These are phyloP conservation scores for Botia almorhae DNA, from an alignment of 2,797 vertebrate species.

Conservation along the genomic window DNA sequence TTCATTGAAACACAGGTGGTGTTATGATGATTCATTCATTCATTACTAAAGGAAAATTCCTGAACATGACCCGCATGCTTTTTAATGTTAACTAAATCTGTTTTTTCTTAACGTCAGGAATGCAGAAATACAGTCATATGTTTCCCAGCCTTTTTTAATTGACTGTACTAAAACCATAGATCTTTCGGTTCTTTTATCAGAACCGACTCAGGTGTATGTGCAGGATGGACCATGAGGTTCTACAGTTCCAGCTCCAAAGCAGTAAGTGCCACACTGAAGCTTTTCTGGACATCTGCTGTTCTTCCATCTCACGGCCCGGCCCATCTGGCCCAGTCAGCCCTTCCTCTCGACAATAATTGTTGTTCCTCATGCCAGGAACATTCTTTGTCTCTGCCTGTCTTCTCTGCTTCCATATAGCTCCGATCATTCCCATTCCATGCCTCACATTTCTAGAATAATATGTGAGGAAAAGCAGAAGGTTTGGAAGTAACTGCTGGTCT, in stretches of 20 bases:
- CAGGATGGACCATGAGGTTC: conserved; percentile 5
- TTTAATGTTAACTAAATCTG: no score
- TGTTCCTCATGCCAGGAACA: conserved; percentile 10
- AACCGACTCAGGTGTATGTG: conserved; percentile 25
- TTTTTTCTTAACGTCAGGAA: not conserved
- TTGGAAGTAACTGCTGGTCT: conserved; percentile 5
- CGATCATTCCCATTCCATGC: not conserved
- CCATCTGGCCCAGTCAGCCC: conserved; percentile 70
- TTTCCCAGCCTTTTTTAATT: not conserved
- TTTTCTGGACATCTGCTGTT: conserved; percentile 75
- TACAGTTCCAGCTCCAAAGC: conserved; percentile 10
- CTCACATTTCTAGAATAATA: not conserved
- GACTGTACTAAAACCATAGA: not conserved
- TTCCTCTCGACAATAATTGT: conserved; percentile 19
- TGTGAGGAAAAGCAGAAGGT: not conserved
- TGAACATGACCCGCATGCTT: no score
- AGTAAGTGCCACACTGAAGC: conserved; percentile 39
- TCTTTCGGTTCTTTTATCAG: not conserved
- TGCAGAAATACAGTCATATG: not conserved
- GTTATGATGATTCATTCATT: no score
- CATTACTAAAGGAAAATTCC: no score
- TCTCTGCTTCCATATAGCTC: not conserved
- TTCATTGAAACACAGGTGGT: no score
- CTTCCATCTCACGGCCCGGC: conserved; percentile 65
- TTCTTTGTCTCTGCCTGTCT: conserved; percentile 44